Evolutionary conservation across 2,888 invertebrate genomes (phyloP).

Genomic region (Thysanoteuthis rhombus): DNA sequence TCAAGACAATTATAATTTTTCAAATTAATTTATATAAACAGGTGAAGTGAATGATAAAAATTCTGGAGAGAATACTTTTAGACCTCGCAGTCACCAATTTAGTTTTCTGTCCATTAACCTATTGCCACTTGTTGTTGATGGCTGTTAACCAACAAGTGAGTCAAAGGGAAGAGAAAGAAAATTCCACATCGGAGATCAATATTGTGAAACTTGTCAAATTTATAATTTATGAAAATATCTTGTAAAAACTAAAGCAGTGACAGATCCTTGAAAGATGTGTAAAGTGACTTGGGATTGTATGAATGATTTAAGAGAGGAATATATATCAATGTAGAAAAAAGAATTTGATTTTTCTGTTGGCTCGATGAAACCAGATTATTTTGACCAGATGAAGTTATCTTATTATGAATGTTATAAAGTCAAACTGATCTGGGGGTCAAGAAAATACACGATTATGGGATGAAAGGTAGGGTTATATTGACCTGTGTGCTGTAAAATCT

Average conservation of each 20-base stretch:
- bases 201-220: not conserved
- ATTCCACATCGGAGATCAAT: not conserved
- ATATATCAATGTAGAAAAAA: not conserved
- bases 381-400: not conserved
- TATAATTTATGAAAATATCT: slow-evolving; percentile 12
- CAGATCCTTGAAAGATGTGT: not conserved
- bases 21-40: too few species aligned
- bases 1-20: too few species aligned
- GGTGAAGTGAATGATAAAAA: too few species aligned
- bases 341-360: not conserved
- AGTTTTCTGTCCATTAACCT: not conserved
- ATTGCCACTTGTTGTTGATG: not conserved
- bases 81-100: not conserved
- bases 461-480: not conserved
- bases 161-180: not conserved
- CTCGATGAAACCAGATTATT: not conserved
- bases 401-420: not conserved
- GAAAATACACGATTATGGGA: not conserved
- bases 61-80: too few species aligned
- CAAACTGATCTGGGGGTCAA: not conserved
- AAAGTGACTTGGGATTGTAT: not conserved
- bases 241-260: not conserved
- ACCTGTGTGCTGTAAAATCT: too few species aligned
- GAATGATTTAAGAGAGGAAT: not conserved
- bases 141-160: not conserved